These are phyloP conservation scores for Hephaestus fuliginosus DNA, from an alignment of 2,797 vertebrate genomes.

Conservation along the genomic window DNA sequence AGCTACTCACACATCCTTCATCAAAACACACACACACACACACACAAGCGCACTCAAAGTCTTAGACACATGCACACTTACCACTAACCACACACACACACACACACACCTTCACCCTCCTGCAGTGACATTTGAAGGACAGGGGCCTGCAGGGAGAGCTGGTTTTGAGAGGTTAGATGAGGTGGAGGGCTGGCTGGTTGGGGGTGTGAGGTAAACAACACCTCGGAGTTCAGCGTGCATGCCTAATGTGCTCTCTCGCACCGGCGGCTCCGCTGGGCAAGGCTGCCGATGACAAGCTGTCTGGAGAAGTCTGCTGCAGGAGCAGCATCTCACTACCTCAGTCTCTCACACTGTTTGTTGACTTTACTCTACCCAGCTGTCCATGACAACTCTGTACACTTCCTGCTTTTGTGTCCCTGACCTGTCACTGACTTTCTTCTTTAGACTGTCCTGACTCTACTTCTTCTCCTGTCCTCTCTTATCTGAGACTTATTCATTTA, in stretches of 20 bases:
- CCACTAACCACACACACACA: conserved; percentile 3
- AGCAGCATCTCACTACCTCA: conserved; percentile 53
- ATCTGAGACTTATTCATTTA: not conserved
- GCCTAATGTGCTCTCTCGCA: conserved; percentile 69
- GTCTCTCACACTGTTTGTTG: conserved; percentile 45
- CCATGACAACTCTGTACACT: conserved; percentile 16
- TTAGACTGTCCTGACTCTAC: conserved; percentile 14
- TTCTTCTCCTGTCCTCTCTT: not conserved
- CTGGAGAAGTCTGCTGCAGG: conserved; percentile 63
- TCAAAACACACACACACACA: not conserved
- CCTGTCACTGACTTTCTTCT: conserved; percentile 16
- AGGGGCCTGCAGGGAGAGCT: conserved; percentile 66
- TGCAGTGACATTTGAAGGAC: conserved; percentile 79
- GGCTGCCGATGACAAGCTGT: conserved; percentile 76
- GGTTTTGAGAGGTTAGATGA: conserved; percentile 67
- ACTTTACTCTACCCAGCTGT: conserved; percentile 54
- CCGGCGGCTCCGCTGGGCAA: conserved; percentile 64
- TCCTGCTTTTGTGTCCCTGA: conserved; percentile 26
- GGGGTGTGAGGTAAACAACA: conserved; percentile 81
- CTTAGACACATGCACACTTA: conserved; percentile 3
- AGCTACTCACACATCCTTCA: conserved; percentile 24
- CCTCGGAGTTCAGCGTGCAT: conserved; percentile 79
- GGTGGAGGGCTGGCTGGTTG: conserved; percentile 60
- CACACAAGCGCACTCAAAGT: not conserved
- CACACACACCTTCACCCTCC: conserved; percentile 36